Base-by-base conservation (phyloP, 1,140 invertebrate species). In the Drosophila orena region DNA sequence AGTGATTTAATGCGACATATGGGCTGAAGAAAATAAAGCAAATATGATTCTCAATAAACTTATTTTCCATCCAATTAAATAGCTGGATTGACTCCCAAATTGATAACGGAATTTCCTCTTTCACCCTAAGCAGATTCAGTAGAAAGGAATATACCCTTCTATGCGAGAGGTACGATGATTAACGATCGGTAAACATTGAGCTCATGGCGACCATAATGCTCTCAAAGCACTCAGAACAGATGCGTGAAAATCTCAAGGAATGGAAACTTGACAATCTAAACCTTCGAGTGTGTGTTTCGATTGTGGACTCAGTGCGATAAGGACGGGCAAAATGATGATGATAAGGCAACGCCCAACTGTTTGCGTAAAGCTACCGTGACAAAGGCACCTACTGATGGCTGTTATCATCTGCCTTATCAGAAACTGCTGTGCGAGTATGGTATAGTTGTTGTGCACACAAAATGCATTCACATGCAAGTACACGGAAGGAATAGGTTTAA, bases 371-470 rank as follows among this genome's bases (percentile, higher is more conserved):
- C 44, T 69, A 49, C 37, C 64, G 43, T 49, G 44, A 53, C 65
- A 60, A 60, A 50, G 46, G 24, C 46, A 52, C 20, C 20, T 8
- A 20, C 24, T 52, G 34, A 53, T 61, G 64, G 69, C 69, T 50
- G 34, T 69, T 69, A 70, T 38, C 50, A 49, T 56, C 27, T 38
- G 66, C 46, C 46, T 68, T 78, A 86, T 88, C 58, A 58, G 52
- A 71, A 57, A 56, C 64, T 75, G 57, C 59, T 78, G 43, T 62
- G 15, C 40, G 43, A 53, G 53, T 55, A 88, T 44, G 38, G 74
- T 61, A 42, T 52, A 55, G 22, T 81, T 77, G 74, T 74, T 86
- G 78, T 88, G 64, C 49, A 65, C 86, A 78, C 64, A 61, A 64
- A 78, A 62, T 75, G 65, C 44, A 53, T 17, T 15, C 34, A 27